Percentiles rank a stretch among this genome's conserved stretches.
phyloP scores from a whole-genome alignment of 2,888 invertebrate genomes.

The Portevinia maculata region DNA sequence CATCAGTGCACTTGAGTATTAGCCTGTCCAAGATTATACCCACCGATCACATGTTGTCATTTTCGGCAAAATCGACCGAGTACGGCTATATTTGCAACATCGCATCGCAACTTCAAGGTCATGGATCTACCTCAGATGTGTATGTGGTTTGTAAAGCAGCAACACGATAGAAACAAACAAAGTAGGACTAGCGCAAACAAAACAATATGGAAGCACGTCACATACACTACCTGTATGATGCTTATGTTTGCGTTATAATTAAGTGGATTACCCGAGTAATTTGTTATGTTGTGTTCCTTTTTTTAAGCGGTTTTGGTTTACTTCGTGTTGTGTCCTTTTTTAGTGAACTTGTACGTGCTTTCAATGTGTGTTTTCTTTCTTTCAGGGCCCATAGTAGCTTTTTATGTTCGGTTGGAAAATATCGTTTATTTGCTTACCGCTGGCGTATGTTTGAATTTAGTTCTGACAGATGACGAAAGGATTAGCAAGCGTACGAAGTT shows the following conservation, averaged over 20 bases:
- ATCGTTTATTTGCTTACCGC: slow-evolving; percentile 4
- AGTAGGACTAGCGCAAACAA: not conserved
- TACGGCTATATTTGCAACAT: slow-evolving; percentile 20
- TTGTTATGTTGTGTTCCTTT: slow-evolving; percentile 48
- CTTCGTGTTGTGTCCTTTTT: slow-evolving; percentile 13
- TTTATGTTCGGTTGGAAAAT: slow-evolving; percentile 40
- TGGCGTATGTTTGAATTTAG: slow-evolving; percentile 1
- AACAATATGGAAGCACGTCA: slow-evolving; percentile 43
- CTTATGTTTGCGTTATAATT: slow-evolving; percentile 63
- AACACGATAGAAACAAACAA: slow-evolving; percentile 23
- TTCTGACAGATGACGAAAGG: not conserved
- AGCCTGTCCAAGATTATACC: slow-evolving; percentile 43
- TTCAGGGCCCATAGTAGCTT: slow-evolving; percentile 30
- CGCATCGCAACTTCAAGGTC: slow-evolving; percentile 55
- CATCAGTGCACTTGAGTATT: slow-evolving; percentile 34
- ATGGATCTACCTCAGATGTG: slow-evolving; percentile 19
- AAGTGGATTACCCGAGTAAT: slow-evolving; percentile 64
- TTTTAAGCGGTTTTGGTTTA: slow-evolving; percentile 21
- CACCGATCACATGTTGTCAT: slow-evolving; percentile 11
- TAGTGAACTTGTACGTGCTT: not conserved
- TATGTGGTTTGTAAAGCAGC: slow-evolving; percentile 26
- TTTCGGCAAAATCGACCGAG: not conserved
- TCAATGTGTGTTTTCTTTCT: slow-evolving; percentile 26
- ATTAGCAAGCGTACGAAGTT: not conserved
- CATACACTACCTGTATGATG: slow-evolving; percentile 36